Evolutionary conservation across 2,797 vertebrate genomes (phyloP), one percentile per base, ranked within the genome.

Genomic region (Neosilurus hyrtlii): DNA sequence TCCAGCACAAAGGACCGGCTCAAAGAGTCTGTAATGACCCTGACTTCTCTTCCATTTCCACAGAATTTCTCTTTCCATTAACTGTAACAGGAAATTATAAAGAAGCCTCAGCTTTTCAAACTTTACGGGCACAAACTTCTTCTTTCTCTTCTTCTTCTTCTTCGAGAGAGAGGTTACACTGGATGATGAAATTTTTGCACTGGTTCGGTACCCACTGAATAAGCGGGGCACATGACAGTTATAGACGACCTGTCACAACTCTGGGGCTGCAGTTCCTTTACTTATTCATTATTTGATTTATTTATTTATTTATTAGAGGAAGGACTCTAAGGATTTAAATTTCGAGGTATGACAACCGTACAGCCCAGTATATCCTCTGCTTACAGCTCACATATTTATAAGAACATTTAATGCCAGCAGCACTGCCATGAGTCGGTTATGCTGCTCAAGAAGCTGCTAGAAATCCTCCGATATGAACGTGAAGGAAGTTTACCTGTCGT

Each of bases 401-500:
- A 0, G 35, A 2, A 43, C 56, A 24, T 24, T 49, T 43, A 77
- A 43, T 10, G 10, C 22, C 57, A 30, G 52, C 51, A 10, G 71
- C 24, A 16, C 67, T 49, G 1, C 37, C 49, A 24, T 12, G 49
- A 24, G 7, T 24, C 43, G 0, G n/a, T 52, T 24, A 15, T 49
- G n/a, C 43, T 51, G 2, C 68, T 51, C 68, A 24, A 20, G 43
- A 52, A 9, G 49, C 43, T n/a, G 68, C 43, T 24, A 20, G 51
- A 30, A 56, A 3, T 14, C n/a, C 35, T 5, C 22, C 0, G 52
- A 54, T 26, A 24, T 54, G 49, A 22, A 5, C 18, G 24, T 63
- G 37, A 43, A 43, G 37, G 37, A 43, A 43, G 2, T 43, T 43
- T 43, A 97, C 97, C 95, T 96, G 94, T 98, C 95, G 12, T 98